Evolutionary conservation across 1,140 invertebrate species (phyloP), one percentile per base, ranked within the genome.

Genomic region (Hyposmocoma kahamanoa): DNA sequence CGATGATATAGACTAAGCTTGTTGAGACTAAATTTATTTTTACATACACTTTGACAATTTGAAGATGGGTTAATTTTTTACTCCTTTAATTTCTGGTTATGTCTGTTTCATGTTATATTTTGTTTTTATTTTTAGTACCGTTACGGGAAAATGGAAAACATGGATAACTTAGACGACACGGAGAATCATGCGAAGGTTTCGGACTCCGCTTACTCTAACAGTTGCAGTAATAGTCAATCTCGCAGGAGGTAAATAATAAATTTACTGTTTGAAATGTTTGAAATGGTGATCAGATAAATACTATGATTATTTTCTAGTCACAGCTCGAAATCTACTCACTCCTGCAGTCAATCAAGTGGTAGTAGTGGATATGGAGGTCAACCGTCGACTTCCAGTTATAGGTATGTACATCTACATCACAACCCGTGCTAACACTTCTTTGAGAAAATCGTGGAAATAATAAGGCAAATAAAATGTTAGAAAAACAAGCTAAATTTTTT

Each of bases 131-230:
- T 41, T 21, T 10, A 5, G 4, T 20, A 21, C 10, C 38, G 20
- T 24, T 38, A 38, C 36, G 36, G 45, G 28, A 47, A 18, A 44
- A 43, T n/a, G n/a, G n/a, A n/a, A n/a, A n/a, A n/a, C 30, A 81
- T 81, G 79, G 71, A 72, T 17, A 77, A 59, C 34, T 28, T 74
- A 18, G 75, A 80, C 32, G 75, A 80, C 22, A 69, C 80, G 0
- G 80, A 84, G 43, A 79, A 69, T 13, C 75, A 70, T 65, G 90
- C 89, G 0, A 93, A 93, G 67, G 87, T 92, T 28, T 93, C 92
- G 0, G 92, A 94, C 85, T 94, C 92, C 9, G 92, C 90, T 1
- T 94, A 94, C 69, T 93, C 92, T 0, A 93, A 91, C 61, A 93
- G 91, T 53, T 92, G 90, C 75, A 92, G 90, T 56, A 93, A 93